Conservation (phyloP, 2,797 vertebrate genomes). For the Labeo calbasu region DNA sequence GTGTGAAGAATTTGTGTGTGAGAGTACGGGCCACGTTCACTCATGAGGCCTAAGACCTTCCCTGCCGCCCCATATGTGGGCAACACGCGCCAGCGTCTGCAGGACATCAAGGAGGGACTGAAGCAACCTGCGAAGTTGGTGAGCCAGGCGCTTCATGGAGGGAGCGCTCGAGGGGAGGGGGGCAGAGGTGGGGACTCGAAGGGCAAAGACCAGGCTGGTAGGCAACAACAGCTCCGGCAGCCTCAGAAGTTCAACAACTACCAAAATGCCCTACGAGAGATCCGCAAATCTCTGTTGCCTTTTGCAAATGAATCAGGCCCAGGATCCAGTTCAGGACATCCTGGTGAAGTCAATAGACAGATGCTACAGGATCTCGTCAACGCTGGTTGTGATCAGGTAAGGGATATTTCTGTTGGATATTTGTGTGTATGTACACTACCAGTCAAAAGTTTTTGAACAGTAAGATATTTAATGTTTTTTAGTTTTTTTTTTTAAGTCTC, state of each 20-base stretch:
- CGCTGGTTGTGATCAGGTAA: slow-evolving; percentile 95
- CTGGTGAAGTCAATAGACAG: slow-evolving; percentile 92
- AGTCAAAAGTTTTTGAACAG: too few species aligned
- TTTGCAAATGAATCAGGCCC: slow-evolving; percentile 92
- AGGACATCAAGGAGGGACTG: slow-evolving; percentile 96
- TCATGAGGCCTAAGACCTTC: slow-evolving; percentile 99
- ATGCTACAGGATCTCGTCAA: slow-evolving; percentile 98
- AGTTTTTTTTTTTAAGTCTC: too few species aligned
- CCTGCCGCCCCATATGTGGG: slow-evolving; percentile 95
- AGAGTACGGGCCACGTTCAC: slow-evolving; percentile 67
- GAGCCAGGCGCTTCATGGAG: slow-evolving; percentile 84
- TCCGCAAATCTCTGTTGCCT: slow-evolving; percentile 95
- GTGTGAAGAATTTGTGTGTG: slow-evolving; percentile 36
- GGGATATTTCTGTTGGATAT: slow-evolving; percentile 34
- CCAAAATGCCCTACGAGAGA: slow-evolving; percentile 94
- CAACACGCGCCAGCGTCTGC: slow-evolving; percentile 94
- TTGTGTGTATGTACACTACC: background rate
- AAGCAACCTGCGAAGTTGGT: slow-evolving; percentile 94
- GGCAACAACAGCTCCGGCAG: slow-evolving; percentile 86
- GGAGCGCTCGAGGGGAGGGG: slow-evolving; percentile 78
- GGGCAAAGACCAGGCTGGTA: slow-evolving; percentile 76
- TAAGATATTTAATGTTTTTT: too few species aligned
- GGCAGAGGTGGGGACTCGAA: slow-evolving; percentile 81
- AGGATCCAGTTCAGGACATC: slow-evolving; percentile 74
- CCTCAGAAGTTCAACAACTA: slow-evolving; percentile 96